A percentile compares a stretch with the other conserved stretches of the same genome.
phyloP scores from a whole-genome alignment of 2,113 vertebrate species.

The human region DNA sequence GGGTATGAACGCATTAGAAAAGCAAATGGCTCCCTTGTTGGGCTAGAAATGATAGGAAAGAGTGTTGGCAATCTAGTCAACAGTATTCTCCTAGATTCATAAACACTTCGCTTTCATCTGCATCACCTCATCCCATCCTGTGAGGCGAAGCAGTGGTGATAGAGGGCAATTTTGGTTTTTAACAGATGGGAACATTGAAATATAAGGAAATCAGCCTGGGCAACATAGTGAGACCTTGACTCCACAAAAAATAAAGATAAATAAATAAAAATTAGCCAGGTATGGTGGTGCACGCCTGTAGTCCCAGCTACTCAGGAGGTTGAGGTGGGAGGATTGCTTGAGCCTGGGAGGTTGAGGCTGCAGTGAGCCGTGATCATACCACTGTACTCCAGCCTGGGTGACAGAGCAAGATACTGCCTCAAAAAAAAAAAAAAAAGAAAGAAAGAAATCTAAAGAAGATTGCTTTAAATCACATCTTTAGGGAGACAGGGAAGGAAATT shows the following conservation, averaged over 20 bases:
- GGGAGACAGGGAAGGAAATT: background rate
- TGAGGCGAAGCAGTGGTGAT: fast-evolving
- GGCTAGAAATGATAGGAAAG: background rate
- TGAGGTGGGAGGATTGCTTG: background rate
- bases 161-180: background rate
- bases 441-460: background rate
- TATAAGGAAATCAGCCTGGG: background rate
- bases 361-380: background rate
- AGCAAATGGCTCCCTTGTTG: background rate
- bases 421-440: too few relatives aligned
- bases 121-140: background rate
- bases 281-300: background rate
- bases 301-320: background rate
- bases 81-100: background rate
- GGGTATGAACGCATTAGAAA: slow-evolving; percentile 4
- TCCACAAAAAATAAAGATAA: too few relatives aligned
- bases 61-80: background rate
- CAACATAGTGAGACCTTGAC: too few relatives aligned
- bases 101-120: background rate
- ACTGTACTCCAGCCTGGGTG: background rate
- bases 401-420: background rate
- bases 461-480: background rate
- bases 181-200: background rate
- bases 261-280: too few relatives aligned
- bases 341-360: background rate